Percentiles rank a stretch among this genome's conserved stretches.
Evolutionary conservation across 2,797 vertebrate species (phyloP).

Genomic region (Mormyrus hasselquistii): DNA sequence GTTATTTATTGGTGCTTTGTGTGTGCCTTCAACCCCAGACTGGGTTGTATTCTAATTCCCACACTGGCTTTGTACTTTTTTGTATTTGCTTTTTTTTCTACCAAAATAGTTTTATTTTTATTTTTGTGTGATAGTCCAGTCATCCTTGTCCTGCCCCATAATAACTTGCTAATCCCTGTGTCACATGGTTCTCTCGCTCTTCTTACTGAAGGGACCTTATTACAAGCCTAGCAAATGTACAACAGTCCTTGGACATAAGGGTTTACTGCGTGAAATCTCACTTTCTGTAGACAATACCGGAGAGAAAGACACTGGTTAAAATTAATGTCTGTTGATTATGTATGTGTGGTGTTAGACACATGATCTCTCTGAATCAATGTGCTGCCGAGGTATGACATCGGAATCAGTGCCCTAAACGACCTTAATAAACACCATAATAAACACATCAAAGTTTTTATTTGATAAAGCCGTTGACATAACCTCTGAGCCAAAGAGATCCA

Average conservation of each 20-base stretch:
- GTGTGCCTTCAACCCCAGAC: background rate
- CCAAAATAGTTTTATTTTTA: background rate
- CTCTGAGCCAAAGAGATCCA: background rate
- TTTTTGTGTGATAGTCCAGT: background rate
- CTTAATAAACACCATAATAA: background rate
- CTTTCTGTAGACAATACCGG: background rate
- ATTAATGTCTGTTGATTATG: background rate
- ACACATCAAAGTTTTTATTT: background rate
- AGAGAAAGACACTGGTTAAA: background rate
- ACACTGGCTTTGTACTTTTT: background rate
- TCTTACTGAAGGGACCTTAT: background rate
- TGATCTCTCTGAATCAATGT: too few relatives aligned
- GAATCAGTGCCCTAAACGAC: background rate
- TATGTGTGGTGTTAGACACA: background rate
- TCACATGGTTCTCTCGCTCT: background rate
- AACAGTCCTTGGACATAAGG: background rate
- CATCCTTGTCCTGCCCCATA: background rate
- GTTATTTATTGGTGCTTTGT: background rate
- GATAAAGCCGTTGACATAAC: background rate
- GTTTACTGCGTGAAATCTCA: background rate
- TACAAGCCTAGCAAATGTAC: background rate
- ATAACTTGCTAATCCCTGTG: background rate
- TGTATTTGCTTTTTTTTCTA: background rate
- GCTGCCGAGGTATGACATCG: background rate
- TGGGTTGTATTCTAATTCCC: slow-evolving; percentile 3